These are phyloP conservation scores for Steinernema scapterisci DNA, from an alignment of 2,888 invertebrate genomes.

Conservation along the genomic window DNA sequence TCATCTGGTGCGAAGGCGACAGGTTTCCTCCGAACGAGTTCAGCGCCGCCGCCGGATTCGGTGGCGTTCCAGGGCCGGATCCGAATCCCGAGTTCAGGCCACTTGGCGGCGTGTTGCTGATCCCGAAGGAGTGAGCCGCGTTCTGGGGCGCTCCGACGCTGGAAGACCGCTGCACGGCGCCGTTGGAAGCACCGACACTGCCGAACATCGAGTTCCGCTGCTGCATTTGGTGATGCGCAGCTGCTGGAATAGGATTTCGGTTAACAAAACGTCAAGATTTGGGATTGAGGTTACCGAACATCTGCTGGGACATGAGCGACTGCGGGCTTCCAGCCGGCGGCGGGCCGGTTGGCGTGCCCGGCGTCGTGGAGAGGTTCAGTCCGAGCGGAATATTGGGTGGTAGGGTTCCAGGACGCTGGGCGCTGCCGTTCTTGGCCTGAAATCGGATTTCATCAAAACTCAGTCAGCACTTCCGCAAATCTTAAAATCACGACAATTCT, in stretches of 20 bases:
- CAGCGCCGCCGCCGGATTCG: conserved; percentile 24
- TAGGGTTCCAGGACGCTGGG: conserved; percentile 6
- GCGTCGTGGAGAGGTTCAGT: conserved; percentile 21
- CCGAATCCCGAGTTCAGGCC: conserved; percentile 8
- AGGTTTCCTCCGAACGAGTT: conserved; percentile 22
- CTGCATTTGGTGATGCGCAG: conserved; percentile 6
- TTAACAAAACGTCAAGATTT: too few species aligned
- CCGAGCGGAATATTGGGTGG: conserved; percentile 24
- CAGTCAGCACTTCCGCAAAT: too few species aligned
- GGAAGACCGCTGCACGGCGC: conserved; percentile 8
- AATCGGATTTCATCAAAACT: neutral
- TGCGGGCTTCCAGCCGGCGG: conserved; percentile 30
- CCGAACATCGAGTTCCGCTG: conserved; percentile 24
- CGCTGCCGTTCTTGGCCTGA: conserved; percentile 12
- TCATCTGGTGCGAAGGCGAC: conserved; percentile 51
- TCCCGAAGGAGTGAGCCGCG: conserved; percentile 12
- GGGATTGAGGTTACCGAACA: neutral
- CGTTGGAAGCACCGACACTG: neutral
- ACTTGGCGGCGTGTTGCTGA: conserved; percentile 20
- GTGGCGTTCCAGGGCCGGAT: neutral
- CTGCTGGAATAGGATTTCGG: neutral
- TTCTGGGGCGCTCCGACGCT: conserved; percentile 22
- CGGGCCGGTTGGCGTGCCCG: conserved; percentile 34
- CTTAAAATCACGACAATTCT: too few species aligned
- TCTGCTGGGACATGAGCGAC: conserved; percentile 27